Evolutionary conservation across 2,888 invertebrate species (phyloP).

Genomic region (Rhorus exstirpatorius): DNA sequence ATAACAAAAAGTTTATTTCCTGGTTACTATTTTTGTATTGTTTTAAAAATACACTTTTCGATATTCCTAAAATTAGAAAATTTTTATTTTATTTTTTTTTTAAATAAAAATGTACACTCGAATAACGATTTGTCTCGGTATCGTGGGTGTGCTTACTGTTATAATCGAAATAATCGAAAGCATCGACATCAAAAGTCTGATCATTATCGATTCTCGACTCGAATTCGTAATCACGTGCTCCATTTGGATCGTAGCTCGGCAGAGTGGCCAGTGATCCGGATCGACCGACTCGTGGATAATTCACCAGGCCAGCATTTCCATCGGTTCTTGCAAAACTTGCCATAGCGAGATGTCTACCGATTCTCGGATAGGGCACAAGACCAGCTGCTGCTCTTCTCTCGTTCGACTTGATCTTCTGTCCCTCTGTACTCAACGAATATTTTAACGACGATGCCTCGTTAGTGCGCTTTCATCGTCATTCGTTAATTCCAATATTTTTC

Average conservation of each 20-base stretch:
- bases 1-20: no score
- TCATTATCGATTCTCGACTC: constrained; percentile 47
- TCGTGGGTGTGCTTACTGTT: no score
- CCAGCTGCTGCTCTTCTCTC: constrained; percentile 77
- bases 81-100: no score
- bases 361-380: constrained; percentile 79
- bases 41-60: no score
- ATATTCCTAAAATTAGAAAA: no score
- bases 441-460: no score
- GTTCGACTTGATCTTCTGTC: constrained; percentile 74
- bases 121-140: no score
- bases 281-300: constrained; percentile 78
- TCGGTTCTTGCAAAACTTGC: constrained; percentile 73
- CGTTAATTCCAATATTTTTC: no score
- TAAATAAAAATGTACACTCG: no score
- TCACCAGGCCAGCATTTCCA: constrained; percentile 76
- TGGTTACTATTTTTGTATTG: no score
- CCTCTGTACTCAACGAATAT: constrained; percentile 70
- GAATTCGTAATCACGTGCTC: constrained; percentile 39
- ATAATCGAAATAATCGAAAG: constrained; percentile 65
- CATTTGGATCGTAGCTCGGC: constrained; percentile 28
- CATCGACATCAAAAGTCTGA: constrained; percentile 46
- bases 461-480: no score
- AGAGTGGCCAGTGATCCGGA: constrained; percentile 67
- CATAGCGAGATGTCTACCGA: constrained; percentile 78